Evolutionary conservation across 2,113 vertebrate species (phyloP).

Genomic region (Chaenogobius annularis): DNA sequence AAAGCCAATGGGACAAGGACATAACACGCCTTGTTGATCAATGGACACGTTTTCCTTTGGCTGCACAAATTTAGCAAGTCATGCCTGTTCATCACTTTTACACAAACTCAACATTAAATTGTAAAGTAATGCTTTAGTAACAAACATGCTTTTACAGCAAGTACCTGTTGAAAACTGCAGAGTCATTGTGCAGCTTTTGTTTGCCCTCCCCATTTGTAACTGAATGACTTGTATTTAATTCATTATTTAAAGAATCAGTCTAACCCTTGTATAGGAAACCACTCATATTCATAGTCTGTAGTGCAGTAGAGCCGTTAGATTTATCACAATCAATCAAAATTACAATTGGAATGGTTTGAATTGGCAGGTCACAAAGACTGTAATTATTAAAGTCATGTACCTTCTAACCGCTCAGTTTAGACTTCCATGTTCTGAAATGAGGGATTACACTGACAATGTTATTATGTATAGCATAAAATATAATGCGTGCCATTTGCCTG

Average conservation of each 20-base stretch:
- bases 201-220: not conserved
- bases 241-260: not conserved
- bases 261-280: not conserved
- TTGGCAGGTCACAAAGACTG: not conserved
- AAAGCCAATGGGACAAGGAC: constrained; percentile 10
- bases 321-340: not conserved
- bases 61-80: constrained; percentile 57
- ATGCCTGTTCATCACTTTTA: constrained; percentile 55
- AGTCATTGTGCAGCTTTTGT: constrained; percentile 34
- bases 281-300: not conserved
- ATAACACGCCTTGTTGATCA: constrained; percentile 38
- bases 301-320: not conserved
- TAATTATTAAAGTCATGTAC: no score
- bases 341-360: not conserved
- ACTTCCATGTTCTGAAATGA: no score
- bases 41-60: constrained; percentile 19
- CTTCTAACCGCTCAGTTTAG: no score
- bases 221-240: not conserved
- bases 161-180: constrained; percentile 22
- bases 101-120: not conserved
- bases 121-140: not conserved
- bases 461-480: no score
- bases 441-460: no score
- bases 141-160: not conserved
- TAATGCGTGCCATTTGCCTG: no score